Conservation (phyloP, 2,797 vertebrate species). For the Macrochelys suwanniensis region DNA sequence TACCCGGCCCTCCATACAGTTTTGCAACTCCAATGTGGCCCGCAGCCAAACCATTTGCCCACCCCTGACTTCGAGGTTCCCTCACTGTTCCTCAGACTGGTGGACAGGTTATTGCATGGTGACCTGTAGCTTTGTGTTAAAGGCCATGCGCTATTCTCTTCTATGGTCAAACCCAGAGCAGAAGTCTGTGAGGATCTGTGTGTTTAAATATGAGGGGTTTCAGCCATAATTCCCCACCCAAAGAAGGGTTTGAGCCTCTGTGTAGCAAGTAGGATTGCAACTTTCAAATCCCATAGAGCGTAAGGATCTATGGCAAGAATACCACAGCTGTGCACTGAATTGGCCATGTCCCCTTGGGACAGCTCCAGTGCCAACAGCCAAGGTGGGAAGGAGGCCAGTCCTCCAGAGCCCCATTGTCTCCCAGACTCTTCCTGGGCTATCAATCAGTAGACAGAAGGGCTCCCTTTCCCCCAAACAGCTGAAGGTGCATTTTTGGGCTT, state of each 20-base stretch:
- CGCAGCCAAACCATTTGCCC: too few relatives aligned
- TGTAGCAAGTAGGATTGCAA: background rate
- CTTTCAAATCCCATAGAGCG: background rate
- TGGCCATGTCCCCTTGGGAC: fast-evolving
- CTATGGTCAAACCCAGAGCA: background rate
- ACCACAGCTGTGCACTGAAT: background rate
- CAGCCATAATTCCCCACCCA: background rate
- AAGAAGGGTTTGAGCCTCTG: background rate
- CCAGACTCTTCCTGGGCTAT: background rate
- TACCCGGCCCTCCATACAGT: too few relatives aligned
- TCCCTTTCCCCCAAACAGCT: background rate
- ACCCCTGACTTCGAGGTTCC: too few relatives aligned
- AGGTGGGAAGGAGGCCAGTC: background rate
- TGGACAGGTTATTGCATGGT: background rate
- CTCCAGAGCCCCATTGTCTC: background rate
- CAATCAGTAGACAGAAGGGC: background rate
- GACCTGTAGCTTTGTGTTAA: background rate
- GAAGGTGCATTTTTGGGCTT: background rate
- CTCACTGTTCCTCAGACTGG: background rate
- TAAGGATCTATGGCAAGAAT: background rate
- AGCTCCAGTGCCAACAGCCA: background rate
- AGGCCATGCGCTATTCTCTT: background rate
- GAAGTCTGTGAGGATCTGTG: background rate
- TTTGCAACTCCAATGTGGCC: too few relatives aligned
- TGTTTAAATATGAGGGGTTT: background rate